These are phyloP conservation scores for Sebastes elongatus DNA, from an alignment of 2,797 vertebrate species.

Conservation along the genomic window DNA sequence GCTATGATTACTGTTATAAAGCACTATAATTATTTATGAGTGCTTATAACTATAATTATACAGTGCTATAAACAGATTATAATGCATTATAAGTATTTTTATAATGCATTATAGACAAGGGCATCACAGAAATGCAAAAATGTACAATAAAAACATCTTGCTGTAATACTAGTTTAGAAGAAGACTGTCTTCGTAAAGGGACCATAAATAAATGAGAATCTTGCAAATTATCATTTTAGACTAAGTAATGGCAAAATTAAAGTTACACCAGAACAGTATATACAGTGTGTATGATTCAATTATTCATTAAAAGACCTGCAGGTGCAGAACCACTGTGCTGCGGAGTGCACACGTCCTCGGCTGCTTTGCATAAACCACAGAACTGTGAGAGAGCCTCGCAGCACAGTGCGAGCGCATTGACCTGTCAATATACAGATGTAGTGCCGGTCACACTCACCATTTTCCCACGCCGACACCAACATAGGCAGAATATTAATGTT, in stretches of 20 bases:
- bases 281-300: conserved; percentile 21
- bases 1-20: too few relatives aligned
- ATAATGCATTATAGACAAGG: too few relatives aligned
- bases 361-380: conserved; percentile 31
- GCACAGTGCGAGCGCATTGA: conserved; percentile 28
- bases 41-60: too few relatives aligned
- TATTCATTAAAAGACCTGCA: conserved; percentile 43
- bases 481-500: background rate
- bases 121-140: too few relatives aligned
- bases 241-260: background rate
- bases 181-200: background rate
- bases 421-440: conserved; percentile 23
- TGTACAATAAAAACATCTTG: background rate
- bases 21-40: too few relatives aligned
- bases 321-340: background rate
- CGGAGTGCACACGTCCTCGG: background rate
- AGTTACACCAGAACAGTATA: background rate
- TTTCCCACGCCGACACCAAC: conserved; percentile 17
- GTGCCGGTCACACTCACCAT: background rate
- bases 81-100: too few relatives aligned
- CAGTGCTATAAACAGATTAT: too few relatives aligned
- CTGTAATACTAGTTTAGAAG: background rate
- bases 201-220: background rate
- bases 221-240: background rate
- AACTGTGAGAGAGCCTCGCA: conserved; percentile 24